Evolutionary conservation across 2,113 vertebrate genomes (phyloP).

Genomic region (Pomatostomus ruficeps): DNA sequence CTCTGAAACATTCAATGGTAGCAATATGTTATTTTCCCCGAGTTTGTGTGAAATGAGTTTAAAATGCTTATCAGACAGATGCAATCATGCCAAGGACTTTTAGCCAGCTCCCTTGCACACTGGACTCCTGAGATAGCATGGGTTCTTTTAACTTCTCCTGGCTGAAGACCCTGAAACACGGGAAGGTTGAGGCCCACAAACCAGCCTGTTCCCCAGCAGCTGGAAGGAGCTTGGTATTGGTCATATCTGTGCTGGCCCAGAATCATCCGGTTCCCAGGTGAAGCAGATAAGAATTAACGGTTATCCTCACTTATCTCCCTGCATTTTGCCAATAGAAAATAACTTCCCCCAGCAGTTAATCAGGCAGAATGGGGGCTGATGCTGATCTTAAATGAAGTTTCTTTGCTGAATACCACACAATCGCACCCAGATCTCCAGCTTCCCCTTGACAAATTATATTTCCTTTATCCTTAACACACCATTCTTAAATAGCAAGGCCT

Average conservation of each 20-base stretch:
- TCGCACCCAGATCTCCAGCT: background rate
- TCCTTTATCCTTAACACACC: background rate
- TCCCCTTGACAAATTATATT: background rate
- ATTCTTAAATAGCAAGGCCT: background rate
- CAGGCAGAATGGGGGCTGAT: background rate
- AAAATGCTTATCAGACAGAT: background rate
- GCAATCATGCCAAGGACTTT: background rate
- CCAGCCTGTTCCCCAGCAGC: background rate
- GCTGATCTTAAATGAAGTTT: background rate
- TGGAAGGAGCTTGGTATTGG: background rate
- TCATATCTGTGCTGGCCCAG: background rate
- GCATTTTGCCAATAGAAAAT: background rate
- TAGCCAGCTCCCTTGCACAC: background rate
- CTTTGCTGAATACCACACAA: background rate
- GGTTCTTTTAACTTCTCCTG: background rate
- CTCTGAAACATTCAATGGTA: background rate
- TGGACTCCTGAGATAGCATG: background rate
- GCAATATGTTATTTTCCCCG: background rate
- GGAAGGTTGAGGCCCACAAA: background rate
- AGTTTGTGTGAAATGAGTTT: background rate
- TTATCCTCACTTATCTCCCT: fast-evolving
- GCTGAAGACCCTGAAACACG: background rate
- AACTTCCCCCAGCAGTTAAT: background rate
- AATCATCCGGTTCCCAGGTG: background rate
- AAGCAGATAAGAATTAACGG: background rate